Conservation (phyloP, 2,113 vertebrate species). For the Apteryx owenii region DNA sequence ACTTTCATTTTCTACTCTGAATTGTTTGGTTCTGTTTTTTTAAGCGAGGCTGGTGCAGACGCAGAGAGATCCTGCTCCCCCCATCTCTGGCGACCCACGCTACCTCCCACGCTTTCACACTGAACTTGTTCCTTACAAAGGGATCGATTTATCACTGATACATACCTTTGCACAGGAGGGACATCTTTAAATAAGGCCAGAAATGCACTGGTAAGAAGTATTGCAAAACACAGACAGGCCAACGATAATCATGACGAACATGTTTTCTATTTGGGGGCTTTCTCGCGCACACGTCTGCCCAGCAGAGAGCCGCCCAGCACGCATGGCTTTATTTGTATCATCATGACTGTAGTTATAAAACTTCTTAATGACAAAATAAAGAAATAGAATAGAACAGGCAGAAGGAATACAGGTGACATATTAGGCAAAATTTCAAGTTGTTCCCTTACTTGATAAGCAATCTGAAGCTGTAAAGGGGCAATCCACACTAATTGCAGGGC, state of each 20-base stretch:
- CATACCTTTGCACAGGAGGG: background rate
- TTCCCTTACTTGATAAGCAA: background rate
- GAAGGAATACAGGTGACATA: too few species aligned
- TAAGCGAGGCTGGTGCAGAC: background rate
- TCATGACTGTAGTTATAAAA: background rate
- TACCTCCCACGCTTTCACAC: too few species aligned
- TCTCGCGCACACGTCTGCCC: background rate
- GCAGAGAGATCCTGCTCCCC: background rate
- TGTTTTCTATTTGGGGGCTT: background rate
- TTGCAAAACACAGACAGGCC: background rate
- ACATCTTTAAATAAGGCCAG: background rate
- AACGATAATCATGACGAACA: background rate
- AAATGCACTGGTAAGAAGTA: background rate
- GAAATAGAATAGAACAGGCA: background rate
- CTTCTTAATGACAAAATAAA: background rate
- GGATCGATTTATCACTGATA: background rate
- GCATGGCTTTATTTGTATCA: too few species aligned
- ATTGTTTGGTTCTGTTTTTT: rapidly evolving
- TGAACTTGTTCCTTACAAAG: too few species aligned
- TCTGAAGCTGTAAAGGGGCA: rapidly evolving
- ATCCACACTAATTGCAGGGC: rapidly evolving
- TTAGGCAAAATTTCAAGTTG: too few species aligned
- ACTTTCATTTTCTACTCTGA: background rate
- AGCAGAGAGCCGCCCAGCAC: background rate
- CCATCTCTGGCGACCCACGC: too few species aligned